Conservation (phyloP, 1,140 invertebrate species). For the Eurosta solidaginis region DNA sequence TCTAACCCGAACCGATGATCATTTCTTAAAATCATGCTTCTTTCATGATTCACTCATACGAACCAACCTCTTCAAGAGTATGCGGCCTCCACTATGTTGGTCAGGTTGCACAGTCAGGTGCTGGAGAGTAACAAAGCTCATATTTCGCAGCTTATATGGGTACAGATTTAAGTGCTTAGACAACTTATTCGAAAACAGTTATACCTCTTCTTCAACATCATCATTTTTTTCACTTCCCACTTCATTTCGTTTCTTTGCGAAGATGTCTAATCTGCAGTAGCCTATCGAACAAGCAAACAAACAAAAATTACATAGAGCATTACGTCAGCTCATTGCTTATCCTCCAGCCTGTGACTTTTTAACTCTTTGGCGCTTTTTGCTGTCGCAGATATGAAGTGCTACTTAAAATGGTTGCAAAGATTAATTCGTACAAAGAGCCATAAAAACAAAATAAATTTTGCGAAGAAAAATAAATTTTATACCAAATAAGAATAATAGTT, state of each 20-base stretch:
- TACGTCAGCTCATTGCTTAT: neutral
- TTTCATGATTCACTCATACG: no score
- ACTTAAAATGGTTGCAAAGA: neutral
- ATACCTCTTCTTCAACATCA: no score
- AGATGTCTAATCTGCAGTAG: neutral
- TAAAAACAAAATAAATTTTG: neutral
- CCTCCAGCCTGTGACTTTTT: neutral
- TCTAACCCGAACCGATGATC: no score
- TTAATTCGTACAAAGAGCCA: neutral
- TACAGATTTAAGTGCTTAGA: no score
- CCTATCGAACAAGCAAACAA: neutral
- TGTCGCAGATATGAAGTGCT: neutral
- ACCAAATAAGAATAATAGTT: conserved; percentile 49
- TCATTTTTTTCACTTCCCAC: neutral
- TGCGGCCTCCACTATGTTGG: no score
- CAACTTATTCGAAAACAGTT: no score
- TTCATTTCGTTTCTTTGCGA: neutral
- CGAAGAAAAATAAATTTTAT: neutral
- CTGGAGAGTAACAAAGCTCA: no score
- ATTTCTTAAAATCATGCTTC: no score
- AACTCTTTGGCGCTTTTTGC: neutral
- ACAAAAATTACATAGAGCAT: neutral
- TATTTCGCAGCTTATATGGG: no score
- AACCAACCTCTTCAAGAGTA: no score
- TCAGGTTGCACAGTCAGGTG: no score